Evolutionary conservation across 2,113 vertebrate species (phyloP), one percentile per base, ranked within the genome.

Genomic region (Phylloscopus whistleri): DNA sequence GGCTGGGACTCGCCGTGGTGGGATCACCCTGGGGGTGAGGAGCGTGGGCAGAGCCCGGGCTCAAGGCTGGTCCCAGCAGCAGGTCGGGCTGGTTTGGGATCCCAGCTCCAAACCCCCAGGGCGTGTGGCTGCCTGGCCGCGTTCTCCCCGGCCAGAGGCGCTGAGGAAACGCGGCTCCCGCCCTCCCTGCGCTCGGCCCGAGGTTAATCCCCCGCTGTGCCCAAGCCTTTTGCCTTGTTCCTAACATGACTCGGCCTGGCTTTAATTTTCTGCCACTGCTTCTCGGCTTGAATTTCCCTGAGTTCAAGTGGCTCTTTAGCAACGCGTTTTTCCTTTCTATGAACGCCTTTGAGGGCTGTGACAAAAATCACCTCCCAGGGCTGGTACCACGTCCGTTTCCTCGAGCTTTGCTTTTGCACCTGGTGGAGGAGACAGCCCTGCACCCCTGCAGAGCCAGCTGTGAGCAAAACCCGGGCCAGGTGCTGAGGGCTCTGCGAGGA

Each of bases 201-300:
- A 48, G 52, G 76, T 81, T 88, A 26, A 51, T 86, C 44, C 37
- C 95, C 92, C 1, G 49, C 94, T 90, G 95, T 26, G 89, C 76
- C 44, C 19, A 67, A 94, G 64, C 64, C 6, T 92, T 93, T 83
- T 81, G 79, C 79, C 79, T 96, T 5, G 2, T 92, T 95, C 77
- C 56, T 43, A 55, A 68, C 79, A 93, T 59, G 75, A n/a, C 17
- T 44, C 81, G 64, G 90, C 76, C 93, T 94, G 88, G 82, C 85
- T 95, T 96, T 97, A 93, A 93, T 93, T 95, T 93, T 85, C 90
- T 88, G 51, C 16, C 87, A 75, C 64, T 44, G 68, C 67, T 87
- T 82, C 91, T 91, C 26, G 48, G 79, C 85, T 94, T 43, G 77
- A 67, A 62, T 86, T 95, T 80, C 63, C 39, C 78, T 83, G 46